Conservation (phyloP, 2,888 invertebrate species). For the Agrotis puta region DNA sequence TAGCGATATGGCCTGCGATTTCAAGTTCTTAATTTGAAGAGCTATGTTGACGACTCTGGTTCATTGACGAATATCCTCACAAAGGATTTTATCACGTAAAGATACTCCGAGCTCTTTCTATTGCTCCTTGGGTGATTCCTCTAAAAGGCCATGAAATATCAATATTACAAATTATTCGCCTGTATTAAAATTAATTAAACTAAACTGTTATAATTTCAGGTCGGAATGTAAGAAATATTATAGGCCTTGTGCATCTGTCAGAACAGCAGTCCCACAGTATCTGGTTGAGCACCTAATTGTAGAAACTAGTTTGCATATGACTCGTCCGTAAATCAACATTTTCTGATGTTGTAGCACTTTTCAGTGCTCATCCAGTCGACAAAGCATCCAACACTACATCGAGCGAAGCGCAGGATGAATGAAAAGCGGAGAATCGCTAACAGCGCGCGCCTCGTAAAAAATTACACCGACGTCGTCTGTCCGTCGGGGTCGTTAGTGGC, state of each 20-base stretch:
- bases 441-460: slow-evolving; percentile 74
- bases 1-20: no score
- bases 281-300: not conserved
- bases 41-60: no score
- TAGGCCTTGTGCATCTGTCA: not conserved
- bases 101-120: no score
- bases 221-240: not conserved
- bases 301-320: slow-evolving; percentile 11
- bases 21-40: no score
- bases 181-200: not conserved
- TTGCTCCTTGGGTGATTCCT: no score
- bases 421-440: slow-evolving; percentile 78
- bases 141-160: no score
- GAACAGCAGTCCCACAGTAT: not conserved
- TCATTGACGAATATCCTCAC: no score
- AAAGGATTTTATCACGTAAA: no score
- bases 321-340: slow-evolving; percentile 30
- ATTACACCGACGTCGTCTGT: slow-evolving; percentile 66
- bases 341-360: slow-evolving; percentile 44
- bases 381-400: slow-evolving; percentile 60
- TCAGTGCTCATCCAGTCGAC: slow-evolving; percentile 36
- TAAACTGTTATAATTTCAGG: not conserved
- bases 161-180: no score
- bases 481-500: slow-evolving; percentile 71
- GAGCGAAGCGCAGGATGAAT: slow-evolving; percentile 74